Conservation (phyloP, 2,888 invertebrate species). For the Acleris cristana region DNA sequence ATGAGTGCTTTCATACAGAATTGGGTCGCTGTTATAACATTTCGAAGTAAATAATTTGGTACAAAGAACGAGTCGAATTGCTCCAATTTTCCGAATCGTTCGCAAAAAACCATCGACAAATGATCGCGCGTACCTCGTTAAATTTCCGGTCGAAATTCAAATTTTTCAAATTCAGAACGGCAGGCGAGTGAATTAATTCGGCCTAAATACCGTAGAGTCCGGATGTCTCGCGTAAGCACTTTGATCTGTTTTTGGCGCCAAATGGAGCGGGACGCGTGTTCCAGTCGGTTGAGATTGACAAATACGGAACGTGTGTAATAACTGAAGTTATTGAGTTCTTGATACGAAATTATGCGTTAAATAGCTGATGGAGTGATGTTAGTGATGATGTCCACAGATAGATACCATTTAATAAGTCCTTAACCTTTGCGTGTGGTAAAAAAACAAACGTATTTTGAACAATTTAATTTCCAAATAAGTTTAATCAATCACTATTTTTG, state of each 20-base stretch:
- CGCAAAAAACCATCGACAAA: background rate
- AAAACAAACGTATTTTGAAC: too few species aligned
- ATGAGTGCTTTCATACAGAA: too few species aligned
- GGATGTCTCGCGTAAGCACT: slow-evolving; percentile 69
- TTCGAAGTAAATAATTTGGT: background rate
- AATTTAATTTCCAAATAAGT: too few species aligned
- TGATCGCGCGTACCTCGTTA: slow-evolving; percentile 1
- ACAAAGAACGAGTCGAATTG: background rate
- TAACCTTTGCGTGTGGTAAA: too few species aligned
- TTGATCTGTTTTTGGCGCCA: slow-evolving; percentile 75
- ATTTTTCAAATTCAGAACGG: slow-evolving; percentile 27
- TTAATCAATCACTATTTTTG: too few species aligned
- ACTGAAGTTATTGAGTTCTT: background rate
- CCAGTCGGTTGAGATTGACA: slow-evolving; percentile 29
- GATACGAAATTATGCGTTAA: too few species aligned
- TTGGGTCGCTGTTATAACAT: too few species aligned
- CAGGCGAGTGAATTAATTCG: slow-evolving; percentile 28
- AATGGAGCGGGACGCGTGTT: slow-evolving; percentile 49
- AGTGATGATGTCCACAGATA: too few species aligned
- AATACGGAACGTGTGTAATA: slow-evolving; percentile 15
- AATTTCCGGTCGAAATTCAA: slow-evolving; percentile 13
- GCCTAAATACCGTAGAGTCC: slow-evolving; percentile 53
- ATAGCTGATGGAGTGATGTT: too few species aligned
- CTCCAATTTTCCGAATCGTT: background rate
- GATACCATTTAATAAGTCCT: too few species aligned